A percentile compares a stretch with the other conserved stretches of the same genome.
phyloP scores from a whole-genome alignment of 2,797 vertebrate species.

The Siniperca scherzeri region DNA sequence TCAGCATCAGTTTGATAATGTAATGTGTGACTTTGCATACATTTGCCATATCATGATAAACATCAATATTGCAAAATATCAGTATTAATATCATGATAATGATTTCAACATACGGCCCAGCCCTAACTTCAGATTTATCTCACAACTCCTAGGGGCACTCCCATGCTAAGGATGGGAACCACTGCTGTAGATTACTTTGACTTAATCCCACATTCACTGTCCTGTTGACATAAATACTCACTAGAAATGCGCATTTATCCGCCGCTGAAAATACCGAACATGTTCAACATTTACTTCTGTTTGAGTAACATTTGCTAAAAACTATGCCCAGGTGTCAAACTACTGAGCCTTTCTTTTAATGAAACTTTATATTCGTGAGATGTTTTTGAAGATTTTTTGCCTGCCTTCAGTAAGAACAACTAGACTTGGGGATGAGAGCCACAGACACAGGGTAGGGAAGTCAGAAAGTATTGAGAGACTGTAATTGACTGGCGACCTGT shows the following conservation, averaged over 20 bases:
- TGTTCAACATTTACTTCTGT: too few relatives aligned
- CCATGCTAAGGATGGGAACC: background rate
- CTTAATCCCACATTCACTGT: background rate
- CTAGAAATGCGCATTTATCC: background rate
- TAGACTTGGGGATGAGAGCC: background rate
- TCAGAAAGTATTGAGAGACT: background rate
- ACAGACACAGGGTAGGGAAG: background rate
- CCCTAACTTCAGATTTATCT: background rate
- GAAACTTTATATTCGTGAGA: background rate
- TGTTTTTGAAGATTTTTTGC: background rate
- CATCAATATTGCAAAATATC: background rate
- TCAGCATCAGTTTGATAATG: background rate
- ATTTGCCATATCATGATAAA: background rate
- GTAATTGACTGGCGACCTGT: background rate
- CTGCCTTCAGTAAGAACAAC: background rate
- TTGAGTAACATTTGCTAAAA: too few relatives aligned
- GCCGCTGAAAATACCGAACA: too few relatives aligned
- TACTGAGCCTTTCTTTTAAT: background rate
- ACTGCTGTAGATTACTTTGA: background rate
- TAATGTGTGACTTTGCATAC: background rate
- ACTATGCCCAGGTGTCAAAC: too few relatives aligned
- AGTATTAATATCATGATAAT: background rate
- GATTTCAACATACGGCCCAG: background rate
- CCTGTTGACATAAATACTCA: background rate
- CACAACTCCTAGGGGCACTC: too few relatives aligned